Evolutionary conservation across 2,888 invertebrate genomes (phyloP), one percentile per base, ranked within the genome.

Genomic region (Megalurothrips usitatus): DNA sequence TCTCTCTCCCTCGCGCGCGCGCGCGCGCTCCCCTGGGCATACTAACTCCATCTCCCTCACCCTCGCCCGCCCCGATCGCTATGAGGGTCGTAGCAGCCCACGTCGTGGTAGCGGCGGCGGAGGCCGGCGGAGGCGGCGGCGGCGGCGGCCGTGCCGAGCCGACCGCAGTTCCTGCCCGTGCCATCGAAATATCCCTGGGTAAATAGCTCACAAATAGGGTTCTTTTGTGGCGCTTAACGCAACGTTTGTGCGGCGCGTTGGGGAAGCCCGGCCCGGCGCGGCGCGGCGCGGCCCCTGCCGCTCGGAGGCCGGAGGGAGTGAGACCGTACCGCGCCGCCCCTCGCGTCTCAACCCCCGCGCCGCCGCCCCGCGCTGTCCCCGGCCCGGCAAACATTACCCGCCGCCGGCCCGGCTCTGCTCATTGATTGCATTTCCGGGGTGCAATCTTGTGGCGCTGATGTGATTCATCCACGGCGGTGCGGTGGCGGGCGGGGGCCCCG

Each of bases 211-310:
- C 68, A 68, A 68, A 68, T 68, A 68, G 68, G 68, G 23, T 68
- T 68, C 68, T 68, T 68, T 68, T 68, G 68, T 68, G 68, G 68
- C 68, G 68, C 68, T 68, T 68, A 68, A 68, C 68, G 68, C 68
- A 68, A 68, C 68, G 68, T 68, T 68, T 68, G 58, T 58, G 58
- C 14, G 19, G 58, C 58, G 58, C 19, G 58, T 43, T 2, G 68
- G 23, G 68, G 68, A 19, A 23, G 68, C 11, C 19, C 63, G n/a
- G 63, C 19, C 49, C 63, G 63, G 63, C n/a, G n/a, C 63, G 63
- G 63, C 19, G n/a, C 19, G n/a, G 63, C n/a, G n/a, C 63, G 63
- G 63, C 63, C 23, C 23, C 68, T 19, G 23, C 68, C 23, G 68
- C 1, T 11, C 68, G n/a, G 34, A n/a, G n/a, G 63, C 63, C 63